A percentile compares a stretch with the other conserved stretches of the same genome.
These are phyloP conservation scores for Siderastrea radians DNA, from an alignment of 92 coral and sea anemone species.

Conservation along the genomic window DNA sequence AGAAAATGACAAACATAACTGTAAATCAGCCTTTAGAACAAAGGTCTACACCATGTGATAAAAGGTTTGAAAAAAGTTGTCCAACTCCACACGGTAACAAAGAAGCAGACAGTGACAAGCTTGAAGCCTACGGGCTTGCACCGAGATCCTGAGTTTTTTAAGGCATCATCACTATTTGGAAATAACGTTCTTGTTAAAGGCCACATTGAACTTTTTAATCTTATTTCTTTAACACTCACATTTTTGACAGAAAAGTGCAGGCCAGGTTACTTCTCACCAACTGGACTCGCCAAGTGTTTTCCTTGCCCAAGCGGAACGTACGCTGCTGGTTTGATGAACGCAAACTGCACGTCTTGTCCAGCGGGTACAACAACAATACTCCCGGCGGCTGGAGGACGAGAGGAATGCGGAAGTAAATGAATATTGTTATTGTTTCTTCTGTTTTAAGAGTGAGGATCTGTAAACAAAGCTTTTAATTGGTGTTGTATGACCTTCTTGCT, in stretches of 20 bases:
- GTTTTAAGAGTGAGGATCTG: too few relatives aligned
- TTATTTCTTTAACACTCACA: neutral
- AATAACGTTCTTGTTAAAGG: too few relatives aligned
- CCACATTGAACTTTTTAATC: neutral
- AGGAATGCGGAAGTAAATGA: slow-evolving; percentile 96
- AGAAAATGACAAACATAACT: too few relatives aligned
- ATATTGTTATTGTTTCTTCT: neutral
- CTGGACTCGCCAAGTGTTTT: slow-evolving; percentile 90
- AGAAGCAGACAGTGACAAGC: too few relatives aligned
- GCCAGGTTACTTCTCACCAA: slow-evolving; percentile 83
- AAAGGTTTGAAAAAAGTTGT: too few relatives aligned
- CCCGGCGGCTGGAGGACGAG: slow-evolving; percentile 87
- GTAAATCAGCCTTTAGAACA: too few relatives aligned
- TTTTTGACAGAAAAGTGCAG: slow-evolving; percentile 81
- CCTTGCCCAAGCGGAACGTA: slow-evolving; percentile 88
- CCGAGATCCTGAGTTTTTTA: too few relatives aligned
- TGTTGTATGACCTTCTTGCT: too few relatives aligned
- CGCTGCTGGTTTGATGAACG: slow-evolving; percentile 79
- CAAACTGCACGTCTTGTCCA: slow-evolving; percentile 87
- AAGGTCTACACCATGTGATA: too few relatives aligned
- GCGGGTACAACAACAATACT: slow-evolving; percentile 92
- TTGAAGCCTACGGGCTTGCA: too few relatives aligned
- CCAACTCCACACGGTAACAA: too few relatives aligned
- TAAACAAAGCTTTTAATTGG: too few relatives aligned
- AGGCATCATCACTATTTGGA: neutral